Evolutionary conservation across 2,113 vertebrate species (phyloP), one percentile per base, ranked within the genome.

Genomic region (Protobothrops flavoviridis): DNA sequence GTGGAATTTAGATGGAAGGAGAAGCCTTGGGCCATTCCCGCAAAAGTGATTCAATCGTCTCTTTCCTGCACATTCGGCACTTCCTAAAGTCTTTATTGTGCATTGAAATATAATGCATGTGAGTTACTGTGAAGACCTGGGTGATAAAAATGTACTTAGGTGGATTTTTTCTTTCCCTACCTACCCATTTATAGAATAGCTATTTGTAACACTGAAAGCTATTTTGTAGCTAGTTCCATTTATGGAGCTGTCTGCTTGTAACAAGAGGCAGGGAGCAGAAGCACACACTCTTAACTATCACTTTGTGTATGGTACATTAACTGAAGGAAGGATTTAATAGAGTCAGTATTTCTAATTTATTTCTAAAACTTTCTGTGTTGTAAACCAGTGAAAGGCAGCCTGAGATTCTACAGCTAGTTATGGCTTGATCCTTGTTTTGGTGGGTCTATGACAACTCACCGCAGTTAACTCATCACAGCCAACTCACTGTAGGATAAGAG

Each of bases 1-100:
- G 26, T 52, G 29, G 85, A 96, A 96, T 96, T 92, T 53, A 91
- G 13, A 33, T 74, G 13, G 48, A 93, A 59, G 21, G 64, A n/a
- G 56, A 15, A 23, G 23, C 29, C 1, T 24, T 52, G 8, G 93
- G 91, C 57, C 0, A 0, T 23, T 92, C 33, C 53, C 64, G 23
- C 93, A 92, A 87, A 0, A 29, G n/a, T 91, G 43, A 45, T 91
- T 45, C 95, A 93, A 91, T 10, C 24, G n/a, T 0, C 6, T 2
- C 2, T 5, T 96, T 29, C 21, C 29, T 7, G 21, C 55, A 29
- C 33, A 20, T 69, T 13, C 39, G 85, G 3, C 24, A 55, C 5
- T 20, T 64, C 39, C 92, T 94, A n/a, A 88, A 24, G 17, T 95
- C 26, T 88, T 39, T 87, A 13, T 69, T 0, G 3, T 61, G 43